phyloP scores from a whole-genome alignment of 2,888 invertebrate species.

The Andrena camellia region DNA sequence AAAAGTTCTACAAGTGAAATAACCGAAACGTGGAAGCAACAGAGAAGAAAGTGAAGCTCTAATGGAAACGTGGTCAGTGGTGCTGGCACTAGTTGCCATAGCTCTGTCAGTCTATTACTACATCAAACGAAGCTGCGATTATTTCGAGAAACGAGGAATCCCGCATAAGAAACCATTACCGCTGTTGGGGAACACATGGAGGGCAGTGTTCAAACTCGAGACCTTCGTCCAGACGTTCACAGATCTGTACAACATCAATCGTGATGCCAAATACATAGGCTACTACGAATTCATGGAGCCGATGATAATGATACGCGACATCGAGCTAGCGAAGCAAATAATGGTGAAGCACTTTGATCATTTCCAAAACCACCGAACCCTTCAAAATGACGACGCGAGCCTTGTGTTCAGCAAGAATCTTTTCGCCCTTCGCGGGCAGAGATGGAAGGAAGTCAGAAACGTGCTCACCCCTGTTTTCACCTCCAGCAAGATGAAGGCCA shows the following conservation, averaged over 20 bases:
- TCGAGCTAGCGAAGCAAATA: slow-evolving; percentile 69
- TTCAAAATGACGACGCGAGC: not conserved
- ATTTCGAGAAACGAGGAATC: not conserved
- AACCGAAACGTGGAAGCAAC: too few species aligned
- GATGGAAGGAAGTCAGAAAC: slow-evolving; percentile 86
- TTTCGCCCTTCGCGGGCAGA: slow-evolving; percentile 81
- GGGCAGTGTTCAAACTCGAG: slow-evolving; percentile 60
- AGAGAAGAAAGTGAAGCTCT: too few species aligned
- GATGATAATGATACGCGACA: slow-evolving; percentile 69
- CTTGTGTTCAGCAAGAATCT: slow-evolving; percentile 71
- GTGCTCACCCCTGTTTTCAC: slow-evolving; percentile 87
- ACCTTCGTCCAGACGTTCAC: slow-evolving; percentile 53
- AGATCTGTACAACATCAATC: slow-evolving; percentile 57
- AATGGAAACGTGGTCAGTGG: slow-evolving; percentile 5
- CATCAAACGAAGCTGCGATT: fast-evolving
- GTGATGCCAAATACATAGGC: slow-evolving; percentile 71
- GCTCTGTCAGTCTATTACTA: not conserved
- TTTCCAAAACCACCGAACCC: slow-evolving; percentile 49
- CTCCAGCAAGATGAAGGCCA: slow-evolving; percentile 86
- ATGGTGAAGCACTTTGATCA: slow-evolving; percentile 73
- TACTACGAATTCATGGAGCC: slow-evolving; percentile 69
- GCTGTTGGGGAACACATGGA: slow-evolving; percentile 72
- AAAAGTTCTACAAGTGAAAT: too few species aligned
- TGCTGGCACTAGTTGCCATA: not conserved
- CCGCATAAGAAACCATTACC: slow-evolving; percentile 67